These are phyloP conservation scores for Diplazon laetatorius DNA, from an alignment of 2,888 invertebrate species.

Conservation along the genomic window DNA sequence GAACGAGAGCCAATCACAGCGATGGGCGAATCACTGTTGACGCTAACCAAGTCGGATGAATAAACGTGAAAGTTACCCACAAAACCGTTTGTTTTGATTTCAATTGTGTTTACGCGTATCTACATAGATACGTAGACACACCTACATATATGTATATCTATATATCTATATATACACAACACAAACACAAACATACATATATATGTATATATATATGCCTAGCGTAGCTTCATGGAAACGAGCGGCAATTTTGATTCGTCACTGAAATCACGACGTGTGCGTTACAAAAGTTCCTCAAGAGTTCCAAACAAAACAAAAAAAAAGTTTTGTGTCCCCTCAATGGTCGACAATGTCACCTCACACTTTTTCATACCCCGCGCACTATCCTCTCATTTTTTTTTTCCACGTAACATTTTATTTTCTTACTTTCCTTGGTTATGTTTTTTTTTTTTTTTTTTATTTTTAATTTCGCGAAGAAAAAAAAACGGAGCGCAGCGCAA, in stretches of 20 bases:
- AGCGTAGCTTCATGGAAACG: neutral
- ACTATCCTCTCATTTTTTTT: neutral
- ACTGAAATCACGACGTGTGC: conserved; percentile 22
- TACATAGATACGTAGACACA: no score
- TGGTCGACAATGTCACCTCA: neutral
- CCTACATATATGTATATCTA: neutral
- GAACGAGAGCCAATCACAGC: neutral
- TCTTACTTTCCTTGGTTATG: no score
- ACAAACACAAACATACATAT: no score
- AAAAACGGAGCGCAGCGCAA: conserved; percentile 30
- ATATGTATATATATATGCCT: neutral
- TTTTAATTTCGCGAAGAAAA: conserved; percentile 30
- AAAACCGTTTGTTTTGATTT: no score
- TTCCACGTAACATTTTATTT: no score
- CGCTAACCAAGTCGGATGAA: no score
- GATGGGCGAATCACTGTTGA: neutral
- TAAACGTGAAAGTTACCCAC: neutral
- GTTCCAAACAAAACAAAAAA: neutral
- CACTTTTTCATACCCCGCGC: conserved; percentile 10
- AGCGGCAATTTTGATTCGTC: conserved; percentile 40
- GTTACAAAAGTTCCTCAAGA: neutral
- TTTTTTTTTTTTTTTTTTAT: neutral
- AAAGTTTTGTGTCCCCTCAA: neutral
- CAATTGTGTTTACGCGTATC: no score
- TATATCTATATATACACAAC: neutral